Evolutionary conservation across 2,797 vertebrate species (phyloP).

Genomic region (Hydrophis major): DNA sequence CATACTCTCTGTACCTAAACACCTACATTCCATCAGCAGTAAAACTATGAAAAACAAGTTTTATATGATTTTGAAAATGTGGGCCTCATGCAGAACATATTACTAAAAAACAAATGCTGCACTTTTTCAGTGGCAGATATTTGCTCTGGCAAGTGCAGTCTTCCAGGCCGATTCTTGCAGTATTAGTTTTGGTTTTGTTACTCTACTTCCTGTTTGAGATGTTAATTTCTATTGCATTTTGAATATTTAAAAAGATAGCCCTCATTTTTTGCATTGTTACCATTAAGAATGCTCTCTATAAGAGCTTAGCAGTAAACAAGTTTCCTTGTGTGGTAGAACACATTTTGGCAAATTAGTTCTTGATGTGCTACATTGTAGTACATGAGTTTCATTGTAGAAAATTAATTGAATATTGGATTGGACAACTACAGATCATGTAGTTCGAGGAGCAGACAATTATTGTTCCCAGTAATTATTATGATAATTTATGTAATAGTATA

Average conservation of each 20-base stretch:
- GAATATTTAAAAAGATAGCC: not conserved
- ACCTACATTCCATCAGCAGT: not conserved
- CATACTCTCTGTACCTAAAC: not conserved
- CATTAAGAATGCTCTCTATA: not conserved
- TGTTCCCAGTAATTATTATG: conserved; percentile 13
- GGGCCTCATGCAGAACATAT: not conserved
- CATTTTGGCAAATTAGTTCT: not conserved
- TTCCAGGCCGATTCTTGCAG: not conserved
- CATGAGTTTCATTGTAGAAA: not conserved
- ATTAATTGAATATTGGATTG: not conserved
- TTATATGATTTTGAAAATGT: not conserved
- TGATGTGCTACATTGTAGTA: not conserved
- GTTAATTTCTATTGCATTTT: conserved; percentile 2
- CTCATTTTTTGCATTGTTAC: conserved; percentile 2
- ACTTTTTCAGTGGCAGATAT: not conserved
- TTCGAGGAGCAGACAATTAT: conserved; percentile 13
- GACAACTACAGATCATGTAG: conserved; percentile 21
- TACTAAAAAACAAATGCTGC: not conserved
- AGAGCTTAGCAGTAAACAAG: not conserved
- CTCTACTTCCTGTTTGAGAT: not conserved
- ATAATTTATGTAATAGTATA: not conserved
- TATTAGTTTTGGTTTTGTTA: conserved; percentile 33
- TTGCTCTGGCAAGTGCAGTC: not conserved
- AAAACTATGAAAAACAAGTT: not conserved
- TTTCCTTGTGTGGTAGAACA: conserved; percentile 9